Percentiles rank a stretch among this genome's conserved stretches.
Evolutionary conservation across 2,113 vertebrate genomes (phyloP).

Genomic region (Potamarius usumacintae): DNA sequence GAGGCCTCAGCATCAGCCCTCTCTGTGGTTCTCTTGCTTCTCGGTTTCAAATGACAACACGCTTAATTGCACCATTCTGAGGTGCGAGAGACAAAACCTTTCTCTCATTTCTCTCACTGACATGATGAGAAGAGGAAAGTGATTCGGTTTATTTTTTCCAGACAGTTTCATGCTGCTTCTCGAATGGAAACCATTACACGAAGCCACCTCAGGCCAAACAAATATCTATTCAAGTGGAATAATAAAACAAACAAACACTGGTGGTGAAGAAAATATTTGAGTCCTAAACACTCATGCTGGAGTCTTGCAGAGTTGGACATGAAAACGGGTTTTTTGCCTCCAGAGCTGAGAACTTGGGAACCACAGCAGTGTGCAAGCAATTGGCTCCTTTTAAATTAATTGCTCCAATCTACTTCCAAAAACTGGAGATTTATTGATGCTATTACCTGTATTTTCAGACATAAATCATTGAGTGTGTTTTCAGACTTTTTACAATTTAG

Average conservation of each 20-base stretch:
- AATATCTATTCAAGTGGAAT: slow-evolving; percentile 53
- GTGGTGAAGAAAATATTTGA: slow-evolving; percentile 47
- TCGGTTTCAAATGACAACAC: slow-evolving; percentile 54
- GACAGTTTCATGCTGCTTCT: slow-evolving; percentile 46
- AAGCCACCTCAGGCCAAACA: slow-evolving; percentile 48
- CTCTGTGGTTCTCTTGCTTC: slow-evolving; percentile 43
- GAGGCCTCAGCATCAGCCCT: slow-evolving; percentile 37
- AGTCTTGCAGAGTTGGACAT: slow-evolving; percentile 30
- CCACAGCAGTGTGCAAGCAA: slow-evolving; percentile 43
- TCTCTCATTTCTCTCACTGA: slow-evolving; percentile 36
- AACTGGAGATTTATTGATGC: slow-evolving; percentile 52
- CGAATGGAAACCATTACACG: slow-evolving; percentile 55
- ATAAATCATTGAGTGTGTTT: slow-evolving; percentile 52
- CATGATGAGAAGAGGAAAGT: slow-evolving; percentile 41
- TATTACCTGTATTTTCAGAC: slow-evolving; percentile 54
- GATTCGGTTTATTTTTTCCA: slow-evolving; percentile 50
- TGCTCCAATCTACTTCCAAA: slow-evolving; percentile 53
- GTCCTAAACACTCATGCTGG: slow-evolving; percentile 43
- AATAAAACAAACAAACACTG: slow-evolving; percentile 51
- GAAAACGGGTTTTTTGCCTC: slow-evolving; percentile 26
- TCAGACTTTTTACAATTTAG: slow-evolving; percentile 35
- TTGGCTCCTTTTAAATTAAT: slow-evolving; percentile 52
- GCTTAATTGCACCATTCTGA: slow-evolving; percentile 50
- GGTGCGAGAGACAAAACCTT: slow-evolving; percentile 47
- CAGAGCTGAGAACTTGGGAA: slow-evolving; percentile 28